Evolutionary conservation across 2,797 vertebrate species (phyloP).

Genomic region (Neosilurus hyrtlii): DNA sequence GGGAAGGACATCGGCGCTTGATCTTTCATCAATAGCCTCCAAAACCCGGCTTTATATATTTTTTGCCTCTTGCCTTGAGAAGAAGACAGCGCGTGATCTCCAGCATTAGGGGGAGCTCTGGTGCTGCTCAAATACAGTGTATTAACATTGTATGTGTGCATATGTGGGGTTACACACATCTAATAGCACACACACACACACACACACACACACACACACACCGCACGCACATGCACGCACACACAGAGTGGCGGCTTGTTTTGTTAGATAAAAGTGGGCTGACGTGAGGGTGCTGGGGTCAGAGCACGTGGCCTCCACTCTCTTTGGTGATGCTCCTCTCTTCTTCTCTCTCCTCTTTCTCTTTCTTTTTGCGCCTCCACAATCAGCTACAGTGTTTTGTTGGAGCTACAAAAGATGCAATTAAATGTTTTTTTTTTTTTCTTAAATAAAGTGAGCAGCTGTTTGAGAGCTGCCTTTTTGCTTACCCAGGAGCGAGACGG

Average conservation of each 20-base stretch:
- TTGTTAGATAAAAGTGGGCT: slow-evolving; percentile 68
- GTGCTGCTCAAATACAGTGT: background rate
- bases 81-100: background rate
- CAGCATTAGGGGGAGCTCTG: slow-evolving; percentile 51
- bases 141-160: background rate
- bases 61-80: background rate
- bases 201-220: slow-evolving; percentile 40
- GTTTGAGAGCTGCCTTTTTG: slow-evolving; percentile 69
- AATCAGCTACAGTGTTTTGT: slow-evolving; percentile 69
- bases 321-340: slow-evolving; percentile 54
- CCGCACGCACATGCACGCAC: slow-evolving; percentile 56
- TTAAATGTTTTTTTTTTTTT: slow-evolving; percentile 63
- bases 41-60: background rate
- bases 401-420: slow-evolving; percentile 73
- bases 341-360: slow-evolving; percentile 16
- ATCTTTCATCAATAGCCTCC: background rate
- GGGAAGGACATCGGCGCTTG: background rate
- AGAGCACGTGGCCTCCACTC: slow-evolving; percentile 51
- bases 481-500: slow-evolving; percentile 64
- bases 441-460: slow-evolving; percentile 76
- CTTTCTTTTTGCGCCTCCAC: slow-evolving; percentile 12
- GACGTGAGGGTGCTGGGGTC: slow-evolving; percentile 65
- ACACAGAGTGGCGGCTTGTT: slow-evolving; percentile 59
- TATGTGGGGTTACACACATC: slow-evolving; percentile 30
- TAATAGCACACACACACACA: background rate